Conservation (phyloP, 2,888 invertebrate species). For the Drosophila maculinotata region DNA sequence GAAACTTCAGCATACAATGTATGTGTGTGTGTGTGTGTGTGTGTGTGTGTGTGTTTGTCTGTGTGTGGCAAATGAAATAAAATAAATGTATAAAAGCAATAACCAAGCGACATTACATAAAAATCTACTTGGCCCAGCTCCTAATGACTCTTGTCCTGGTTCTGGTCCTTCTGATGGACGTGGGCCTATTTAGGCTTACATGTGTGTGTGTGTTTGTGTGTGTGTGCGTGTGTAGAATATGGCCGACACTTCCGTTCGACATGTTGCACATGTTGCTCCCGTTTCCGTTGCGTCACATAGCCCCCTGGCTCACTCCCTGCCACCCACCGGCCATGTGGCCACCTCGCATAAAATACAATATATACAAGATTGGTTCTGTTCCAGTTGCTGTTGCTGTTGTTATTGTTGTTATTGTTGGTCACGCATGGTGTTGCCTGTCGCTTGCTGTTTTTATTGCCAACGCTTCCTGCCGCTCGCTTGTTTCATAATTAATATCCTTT, state of each 20-base stretch:
- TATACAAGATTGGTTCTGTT: slow-evolving; percentile 57
- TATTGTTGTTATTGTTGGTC: slow-evolving; percentile 70
- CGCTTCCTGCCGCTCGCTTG: slow-evolving; percentile 76
- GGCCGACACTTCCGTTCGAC: slow-evolving; percentile 81
- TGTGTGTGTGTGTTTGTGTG: slow-evolving; percentile 30
- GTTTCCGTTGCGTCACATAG: slow-evolving; percentile 64
- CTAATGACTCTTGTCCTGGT: slow-evolving; percentile 67
- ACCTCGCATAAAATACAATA: slow-evolving; percentile 72
- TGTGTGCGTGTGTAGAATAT: slow-evolving; percentile 65
- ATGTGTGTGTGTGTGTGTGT: slow-evolving; percentile 8
- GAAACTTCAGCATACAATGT: slow-evolving; percentile 20
- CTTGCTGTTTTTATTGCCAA: slow-evolving; percentile 79
- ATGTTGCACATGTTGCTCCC: slow-evolving; percentile 81
- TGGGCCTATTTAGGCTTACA: slow-evolving; percentile 71
- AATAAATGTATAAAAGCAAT: slow-evolving; percentile 80
- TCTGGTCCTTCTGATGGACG: slow-evolving; percentile 38
- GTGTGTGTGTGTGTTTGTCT: slow-evolving; percentile 8
- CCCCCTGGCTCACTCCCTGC: slow-evolving; percentile 8
- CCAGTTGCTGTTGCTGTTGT: slow-evolving; percentile 29
- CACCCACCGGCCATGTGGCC: slow-evolving; percentile 40
- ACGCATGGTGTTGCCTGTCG: slow-evolving; percentile 78
- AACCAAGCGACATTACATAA: slow-evolving; percentile 79
- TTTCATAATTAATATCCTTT: slow-evolving; percentile 81
- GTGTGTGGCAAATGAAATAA: slow-evolving; percentile 72
- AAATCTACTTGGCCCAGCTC: slow-evolving; percentile 78